phyloP scores from a whole-genome alignment of 2,888 invertebrate genomes.

The Synanthedon myopaeformis region DNA sequence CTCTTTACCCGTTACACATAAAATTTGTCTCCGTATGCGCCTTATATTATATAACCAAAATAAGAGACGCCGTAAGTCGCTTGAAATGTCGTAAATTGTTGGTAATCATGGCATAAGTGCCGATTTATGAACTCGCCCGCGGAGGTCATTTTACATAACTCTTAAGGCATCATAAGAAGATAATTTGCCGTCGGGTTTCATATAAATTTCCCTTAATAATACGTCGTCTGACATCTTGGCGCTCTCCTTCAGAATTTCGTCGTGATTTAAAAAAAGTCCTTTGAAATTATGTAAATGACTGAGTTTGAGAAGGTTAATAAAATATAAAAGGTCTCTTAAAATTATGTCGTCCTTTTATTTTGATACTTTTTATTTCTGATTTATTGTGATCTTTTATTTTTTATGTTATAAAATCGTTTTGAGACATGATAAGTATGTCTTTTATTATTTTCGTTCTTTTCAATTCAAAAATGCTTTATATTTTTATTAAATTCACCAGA shows the following conservation, averaged over 20 bases:
- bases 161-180: slow-evolving; percentile 22
- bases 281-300: slow-evolving; percentile 46
- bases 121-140: slow-evolving; percentile 35
- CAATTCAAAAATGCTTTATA: too few relatives aligned
- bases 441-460: background rate
- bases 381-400: too few relatives aligned
- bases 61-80: background rate
- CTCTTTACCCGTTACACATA: too few relatives aligned
- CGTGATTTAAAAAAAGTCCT: slow-evolving; percentile 14
- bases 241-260: slow-evolving; percentile 16
- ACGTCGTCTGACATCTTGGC: slow-evolving; percentile 25
- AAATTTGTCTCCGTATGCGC: too few relatives aligned
- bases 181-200: slow-evolving; percentile 28
- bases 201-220: slow-evolving; percentile 40
- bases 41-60: too few relatives aligned
- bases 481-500: too few relatives aligned
- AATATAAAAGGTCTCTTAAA: slow-evolving; percentile 22
- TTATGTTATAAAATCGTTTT: too few relatives aligned
- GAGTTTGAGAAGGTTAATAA: slow-evolving; percentile 39
- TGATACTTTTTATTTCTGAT: background rate
- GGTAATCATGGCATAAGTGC: slow-evolving; percentile 30
- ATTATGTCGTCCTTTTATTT: slow-evolving; percentile 28
- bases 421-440: background rate
- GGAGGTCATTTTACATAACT: slow-evolving; percentile 40
- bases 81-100: slow-evolving; percentile 28